Evolutionary conservation across 2,888 invertebrate genomes (phyloP).

Genomic region (Melanophora roralis): DNA sequence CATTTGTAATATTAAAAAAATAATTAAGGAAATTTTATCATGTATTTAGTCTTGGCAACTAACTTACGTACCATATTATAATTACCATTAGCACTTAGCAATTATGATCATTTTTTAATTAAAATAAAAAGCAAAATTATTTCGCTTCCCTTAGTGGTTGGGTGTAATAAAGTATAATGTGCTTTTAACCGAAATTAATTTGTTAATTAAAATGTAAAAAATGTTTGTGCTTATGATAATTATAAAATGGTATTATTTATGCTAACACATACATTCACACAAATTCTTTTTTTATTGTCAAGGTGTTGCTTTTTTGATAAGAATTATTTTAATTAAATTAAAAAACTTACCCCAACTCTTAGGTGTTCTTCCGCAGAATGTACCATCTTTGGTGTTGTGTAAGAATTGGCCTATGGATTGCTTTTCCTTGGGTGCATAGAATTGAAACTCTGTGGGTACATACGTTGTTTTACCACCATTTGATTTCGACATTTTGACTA

Average conservation of each 20-base stretch:
- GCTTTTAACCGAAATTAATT: not conserved
- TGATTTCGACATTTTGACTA: conserved; percentile 70
- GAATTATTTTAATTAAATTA: too few relatives aligned
- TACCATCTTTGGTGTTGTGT: conserved; percentile 71
- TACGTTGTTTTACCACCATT: conserved; percentile 68
- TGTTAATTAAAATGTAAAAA: not conserved
- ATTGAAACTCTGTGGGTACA: conserved; percentile 68
- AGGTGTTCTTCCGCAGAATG: conserved; percentile 72
- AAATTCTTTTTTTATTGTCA: not conserved
- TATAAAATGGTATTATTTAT: too few relatives aligned
- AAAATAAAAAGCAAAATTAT: too few relatives aligned
- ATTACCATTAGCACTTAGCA: too few relatives aligned
- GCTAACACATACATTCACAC: not conserved
- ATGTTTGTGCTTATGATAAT: not conserved
- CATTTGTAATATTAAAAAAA: too few relatives aligned
- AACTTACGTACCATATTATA: too few relatives aligned
- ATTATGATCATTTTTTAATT: too few relatives aligned
- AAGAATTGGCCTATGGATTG: conserved; percentile 69
- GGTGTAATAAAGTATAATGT: conserved; percentile 19
- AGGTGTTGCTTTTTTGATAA: not conserved
- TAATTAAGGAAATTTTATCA: too few relatives aligned
- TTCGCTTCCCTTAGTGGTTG: too few relatives aligned
- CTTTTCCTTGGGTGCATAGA: conserved; percentile 71
- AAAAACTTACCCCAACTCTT: conserved; percentile 75
- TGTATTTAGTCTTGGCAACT: too few relatives aligned